Evolutionary conservation across 2,797 vertebrate species (phyloP), one percentile per base, ranked within the genome.

Genomic region (Sebastes minor): DNA sequence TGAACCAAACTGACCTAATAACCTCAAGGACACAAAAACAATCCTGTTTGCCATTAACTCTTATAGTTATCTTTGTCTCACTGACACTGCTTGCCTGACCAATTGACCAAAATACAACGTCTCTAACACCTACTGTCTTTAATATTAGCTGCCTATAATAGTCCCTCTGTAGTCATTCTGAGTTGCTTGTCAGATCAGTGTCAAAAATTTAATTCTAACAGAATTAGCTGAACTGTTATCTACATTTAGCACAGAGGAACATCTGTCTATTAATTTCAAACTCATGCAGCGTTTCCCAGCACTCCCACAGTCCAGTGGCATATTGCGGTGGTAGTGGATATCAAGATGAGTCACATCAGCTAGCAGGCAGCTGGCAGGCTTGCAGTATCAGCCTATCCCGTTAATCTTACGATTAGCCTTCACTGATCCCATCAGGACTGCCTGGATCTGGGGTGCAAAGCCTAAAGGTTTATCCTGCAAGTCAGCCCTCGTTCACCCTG

Each of bases 391-490:
- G 93, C 90, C 93, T 87, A 90, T 94, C 88, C 87, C 66, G 86
- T 91, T 95, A 94, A 95, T 93, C 93, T 91, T 85, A 88, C 79
- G 82, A 95, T 95, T 94, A 95, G 91, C 89, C 90, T 83, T 89
- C 89, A 88, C 86, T 94, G 91, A 95, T 95, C 94, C 92, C 92
- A 94, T 95, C 94, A 94, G 94, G 91, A 88, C 92, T 94, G 92
- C 92, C 93, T 92, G 89, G 92, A 94, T 94, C 90, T 93, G 86
- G 86, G 91, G 87, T 88, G 88, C 90, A 90, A 91, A 94, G 90
- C 89, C 91, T 76, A 78, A 85, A 91, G 91, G 88, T 93, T 94
- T 93, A 93, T 90, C 87, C 86, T 62, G 76, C 79, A 80, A 77
- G 89, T 87, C 79, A 46, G 68, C 62, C 79, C 78, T 81, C 64